phyloP scores from a whole-genome alignment of 92 coral and sea anemone species.

The Palythoa grandis region DNA sequence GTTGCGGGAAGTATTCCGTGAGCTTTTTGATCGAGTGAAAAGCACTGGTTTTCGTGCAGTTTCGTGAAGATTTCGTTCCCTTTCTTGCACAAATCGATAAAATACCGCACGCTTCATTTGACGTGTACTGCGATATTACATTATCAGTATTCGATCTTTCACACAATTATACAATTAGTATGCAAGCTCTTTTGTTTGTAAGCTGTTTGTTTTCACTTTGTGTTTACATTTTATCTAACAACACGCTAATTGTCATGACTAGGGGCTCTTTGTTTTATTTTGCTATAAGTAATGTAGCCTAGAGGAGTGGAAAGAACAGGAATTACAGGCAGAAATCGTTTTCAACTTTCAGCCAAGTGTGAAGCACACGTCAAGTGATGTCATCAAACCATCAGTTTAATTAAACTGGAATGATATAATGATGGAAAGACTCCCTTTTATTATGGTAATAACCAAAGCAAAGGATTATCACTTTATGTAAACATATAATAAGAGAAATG shows the following conservation, averaged over 20 bases:
- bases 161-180: slow-evolving; percentile 79
- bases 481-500: slow-evolving; percentile 68
- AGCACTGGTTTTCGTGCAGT: not conserved
- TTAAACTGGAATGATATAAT: slow-evolving; percentile 77
- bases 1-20: not conserved
- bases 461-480: slow-evolving; percentile 62
- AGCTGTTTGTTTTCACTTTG: slow-evolving; percentile 66
- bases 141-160: slow-evolving; percentile 69
- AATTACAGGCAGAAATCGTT: not conserved
- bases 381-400: slow-evolving; percentile 71
- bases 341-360: slow-evolving; percentile 4
- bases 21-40: not conserved
- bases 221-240: slow-evolving; percentile 77
- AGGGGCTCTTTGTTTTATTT: slow-evolving; percentile 23
- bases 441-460: slow-evolving; percentile 62
- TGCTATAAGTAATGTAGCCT: not conserved
- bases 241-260: slow-evolving; percentile 63
- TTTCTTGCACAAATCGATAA: slow-evolving; percentile 58
- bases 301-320: not conserved
- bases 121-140: slow-evolving; percentile 56
- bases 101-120: slow-evolving; percentile 60
- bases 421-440: slow-evolving; percentile 66
- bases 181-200: slow-evolving; percentile 65
- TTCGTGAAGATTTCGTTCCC: slow-evolving; percentile 16
- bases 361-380: slow-evolving; percentile 32